phyloP scores from a whole-genome alignment of 2,113 vertebrate species.

The Neopipo cinnamomea region DNA sequence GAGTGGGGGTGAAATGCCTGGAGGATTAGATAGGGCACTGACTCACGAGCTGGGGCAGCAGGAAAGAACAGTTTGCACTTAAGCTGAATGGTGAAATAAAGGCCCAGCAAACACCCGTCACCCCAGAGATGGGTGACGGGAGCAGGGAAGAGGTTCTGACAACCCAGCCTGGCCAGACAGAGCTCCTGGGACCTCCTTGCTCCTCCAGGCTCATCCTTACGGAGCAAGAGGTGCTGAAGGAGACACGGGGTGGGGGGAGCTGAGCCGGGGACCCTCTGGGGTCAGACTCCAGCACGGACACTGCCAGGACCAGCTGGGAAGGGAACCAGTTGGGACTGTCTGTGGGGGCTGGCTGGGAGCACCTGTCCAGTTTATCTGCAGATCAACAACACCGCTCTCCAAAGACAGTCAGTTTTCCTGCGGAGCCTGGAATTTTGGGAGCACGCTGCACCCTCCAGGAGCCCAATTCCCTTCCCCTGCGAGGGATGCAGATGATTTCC shows the following conservation, averaged over 20 bases:
- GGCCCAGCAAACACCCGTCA: neutral
- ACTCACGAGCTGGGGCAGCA: neutral
- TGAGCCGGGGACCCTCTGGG: neutral
- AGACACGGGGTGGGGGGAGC: neutral
- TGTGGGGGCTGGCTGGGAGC: neutral
- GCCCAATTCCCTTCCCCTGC: neutral
- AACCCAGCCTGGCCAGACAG: neutral
- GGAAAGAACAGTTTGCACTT: neutral
- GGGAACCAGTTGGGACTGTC: neutral
- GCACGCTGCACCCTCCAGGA: neutral
- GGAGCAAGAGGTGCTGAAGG: neutral
- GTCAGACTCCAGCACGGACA: neutral
- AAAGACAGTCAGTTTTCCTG: neutral
- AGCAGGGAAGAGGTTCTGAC: neutral
- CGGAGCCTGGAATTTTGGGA: neutral
- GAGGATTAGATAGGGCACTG: neutral
- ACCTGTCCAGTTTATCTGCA: neutral
- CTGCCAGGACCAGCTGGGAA: neutral
- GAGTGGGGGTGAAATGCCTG: conserved; percentile 11
- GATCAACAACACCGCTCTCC: neutral
- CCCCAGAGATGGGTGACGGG: neutral
- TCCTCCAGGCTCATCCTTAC: neutral
- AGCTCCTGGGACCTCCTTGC: neutral
- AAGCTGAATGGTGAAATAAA: neutral
- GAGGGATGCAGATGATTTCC: neutral